Percentiles rank a stretch among this genome's conserved stretches.
phyloP scores from a whole-genome alignment of 2,888 invertebrate genomes.

The Tiliacea citrago region DNA sequence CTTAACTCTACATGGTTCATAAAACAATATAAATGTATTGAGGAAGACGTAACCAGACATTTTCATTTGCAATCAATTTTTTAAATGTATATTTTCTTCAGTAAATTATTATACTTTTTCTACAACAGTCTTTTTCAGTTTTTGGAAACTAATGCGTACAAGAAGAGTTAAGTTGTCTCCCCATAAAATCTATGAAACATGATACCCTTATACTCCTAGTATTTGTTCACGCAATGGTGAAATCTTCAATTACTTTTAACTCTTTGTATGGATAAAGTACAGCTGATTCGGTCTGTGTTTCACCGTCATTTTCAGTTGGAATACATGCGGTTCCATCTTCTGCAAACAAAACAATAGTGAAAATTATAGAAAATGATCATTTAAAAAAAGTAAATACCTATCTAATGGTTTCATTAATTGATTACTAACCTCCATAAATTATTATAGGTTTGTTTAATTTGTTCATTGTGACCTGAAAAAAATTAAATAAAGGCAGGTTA shows the following conservation, averaged over 20 bases:
- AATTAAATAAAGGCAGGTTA: conserved; percentile 11
- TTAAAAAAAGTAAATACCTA: background rate
- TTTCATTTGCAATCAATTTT: background rate
- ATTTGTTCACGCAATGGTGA: conserved; percentile 68
- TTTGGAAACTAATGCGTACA: conserved; percentile 3
- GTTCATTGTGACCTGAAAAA: conserved; percentile 84
- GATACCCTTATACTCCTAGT: conserved; percentile 31
- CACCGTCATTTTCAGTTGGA: conserved; percentile 77
- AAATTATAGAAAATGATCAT: background rate
- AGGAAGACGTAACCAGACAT: background rate
- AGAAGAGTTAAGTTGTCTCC: conserved; percentile 8
- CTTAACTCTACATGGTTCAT: background rate
- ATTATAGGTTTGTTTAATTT: conserved; percentile 85
- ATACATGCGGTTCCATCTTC: conserved; percentile 73
- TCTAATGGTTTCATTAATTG: too few species aligned
- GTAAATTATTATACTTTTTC: conserved; percentile 13
- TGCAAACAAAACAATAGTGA: conserved; percentile 50
- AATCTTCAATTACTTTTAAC: conserved; percentile 82
- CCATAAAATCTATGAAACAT: conserved; percentile 14
- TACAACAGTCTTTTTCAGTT: conserved; percentile 32
- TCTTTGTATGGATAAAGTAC: conserved; percentile 81
- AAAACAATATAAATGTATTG: background rate
- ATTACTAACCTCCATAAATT: conserved; percentile 82
- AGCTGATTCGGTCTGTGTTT: conserved; percentile 77
- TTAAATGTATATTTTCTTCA: background rate